These are phyloP conservation scores for Limenitis camilla DNA, from an alignment of 2,888 invertebrate species.

Conservation along the genomic window DNA sequence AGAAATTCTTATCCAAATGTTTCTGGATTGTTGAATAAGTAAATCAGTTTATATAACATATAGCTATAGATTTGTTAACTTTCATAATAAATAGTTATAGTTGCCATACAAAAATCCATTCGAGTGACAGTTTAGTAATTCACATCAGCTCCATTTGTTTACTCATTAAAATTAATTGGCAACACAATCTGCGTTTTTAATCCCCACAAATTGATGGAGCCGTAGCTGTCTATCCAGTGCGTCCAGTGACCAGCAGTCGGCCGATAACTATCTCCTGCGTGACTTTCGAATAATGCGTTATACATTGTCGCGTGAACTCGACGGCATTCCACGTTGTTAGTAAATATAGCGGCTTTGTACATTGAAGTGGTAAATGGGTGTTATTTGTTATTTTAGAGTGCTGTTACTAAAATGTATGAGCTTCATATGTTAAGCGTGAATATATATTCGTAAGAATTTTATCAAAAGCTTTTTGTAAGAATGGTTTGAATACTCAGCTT, in stretches of 20 bases:
- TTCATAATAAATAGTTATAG: background rate
- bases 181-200: conserved; percentile 44
- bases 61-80: too few species aligned
- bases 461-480: too few species aligned
- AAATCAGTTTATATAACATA: too few species aligned
- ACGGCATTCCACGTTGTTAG: conserved; percentile 29
- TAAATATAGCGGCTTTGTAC: conserved; percentile 42
- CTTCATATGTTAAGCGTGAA: background rate
- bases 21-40: too few species aligned
- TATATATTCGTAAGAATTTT: too few species aligned
- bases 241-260: conserved; percentile 26
- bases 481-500: too few species aligned
- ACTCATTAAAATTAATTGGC: conserved; percentile 52
- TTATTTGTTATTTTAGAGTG: conserved; percentile 33
- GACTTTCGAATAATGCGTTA: conserved; percentile 27
- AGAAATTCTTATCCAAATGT: too few species aligned
- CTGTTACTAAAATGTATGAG: background rate
- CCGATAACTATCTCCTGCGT: conserved; percentile 30
- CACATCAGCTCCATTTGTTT: conserved; percentile 36
- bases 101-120: background rate
- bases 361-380: conserved; percentile 43
- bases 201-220: conserved; percentile 42
- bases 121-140: background rate
- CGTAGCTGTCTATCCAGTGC: conserved; percentile 30
- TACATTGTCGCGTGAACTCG: conserved; percentile 33